Base-by-base conservation (phyloP, 2,797 vertebrate genomes). In the Falco columbarius region DNA sequence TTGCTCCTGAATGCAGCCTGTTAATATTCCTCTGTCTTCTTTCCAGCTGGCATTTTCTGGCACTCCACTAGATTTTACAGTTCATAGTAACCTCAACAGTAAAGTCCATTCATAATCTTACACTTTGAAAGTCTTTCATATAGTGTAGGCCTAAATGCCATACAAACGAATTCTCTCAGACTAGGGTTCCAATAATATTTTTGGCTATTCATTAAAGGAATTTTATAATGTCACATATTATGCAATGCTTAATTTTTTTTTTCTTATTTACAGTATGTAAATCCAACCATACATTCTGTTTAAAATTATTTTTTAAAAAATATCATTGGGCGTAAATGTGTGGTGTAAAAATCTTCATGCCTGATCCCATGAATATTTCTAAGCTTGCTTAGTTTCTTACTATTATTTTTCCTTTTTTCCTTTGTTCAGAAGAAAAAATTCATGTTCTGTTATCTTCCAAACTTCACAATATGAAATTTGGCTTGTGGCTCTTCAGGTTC, bases 1-100 rank as follows among this genome's bases (percentile, higher is more conserved):
- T 97, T 97, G 75, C 79, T 97, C 97, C 95, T 98, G 96, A 98
- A 98, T 97, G 94, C 75, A 94, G 95, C n/a, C 95, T 97, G 94
- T 98, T 98, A 93, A 98, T 96, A 89, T 77, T 80, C 61, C 62
- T 61, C 65, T 96, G 94, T 92, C 94, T 76, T 88, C 65, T 85
- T 97, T 97, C 96, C 97, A 97, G 94, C 90, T 96, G 96, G 90
- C 91, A 96, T 38, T 90, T 96, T 94, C 90, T 93, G 85, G 86
- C 94, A 77, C 62, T 95, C 56, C 30, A 92, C 42, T 96, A 85
- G 95, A 85, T 97, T 97, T 97, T 96, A 91, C 72, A 96, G 89
- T 96, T 97, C 96, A 95, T 75, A 79, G 81, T 86, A 94, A 89
- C 63, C 70, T 93, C 72, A 97, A 98, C 98, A 98, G 95, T 95